Conservation (phyloP, 2,113 vertebrate species). For the Pachyramphus minor region DNA sequence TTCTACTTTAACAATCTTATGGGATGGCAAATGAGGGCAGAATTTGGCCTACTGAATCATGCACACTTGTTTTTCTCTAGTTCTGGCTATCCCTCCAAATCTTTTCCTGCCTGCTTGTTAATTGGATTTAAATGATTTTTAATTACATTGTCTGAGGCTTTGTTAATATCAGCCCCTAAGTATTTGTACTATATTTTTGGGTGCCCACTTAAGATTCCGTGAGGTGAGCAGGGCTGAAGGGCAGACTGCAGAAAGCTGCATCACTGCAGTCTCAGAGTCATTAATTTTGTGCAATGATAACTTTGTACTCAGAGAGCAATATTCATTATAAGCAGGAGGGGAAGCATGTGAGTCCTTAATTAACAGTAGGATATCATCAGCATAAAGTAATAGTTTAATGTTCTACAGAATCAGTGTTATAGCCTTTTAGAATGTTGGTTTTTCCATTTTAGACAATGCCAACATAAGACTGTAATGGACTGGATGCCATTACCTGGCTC, state of each 20-base stretch:
- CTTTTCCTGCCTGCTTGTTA: not conserved
- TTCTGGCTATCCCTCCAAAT: not conserved
- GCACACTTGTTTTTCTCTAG: not conserved
- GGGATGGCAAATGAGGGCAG: not conserved
- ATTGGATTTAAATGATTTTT: conserved; percentile 35
- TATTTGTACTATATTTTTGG: not conserved
- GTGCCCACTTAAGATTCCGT: conserved; percentile 45
- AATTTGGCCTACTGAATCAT: not conserved
- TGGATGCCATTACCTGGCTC: not conserved
- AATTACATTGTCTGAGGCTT: conserved; percentile 25
- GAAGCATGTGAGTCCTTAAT: conserved; percentile 63
- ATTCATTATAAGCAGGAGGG: conserved; percentile 61
- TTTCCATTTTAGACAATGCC: conserved; percentile 25
- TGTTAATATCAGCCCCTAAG: conserved; percentile 4
- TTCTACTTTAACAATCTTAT: not conserved
- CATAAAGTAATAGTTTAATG: conserved; percentile 69
- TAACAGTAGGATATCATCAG: conserved; percentile 68
- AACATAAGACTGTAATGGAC: not conserved
- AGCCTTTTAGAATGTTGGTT: conserved; percentile 30
- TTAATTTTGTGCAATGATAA: conserved; percentile 70
- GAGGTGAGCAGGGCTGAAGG: conserved; percentile 29
- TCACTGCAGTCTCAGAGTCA: conserved; percentile 53
- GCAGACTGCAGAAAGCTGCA: conserved; percentile 52
- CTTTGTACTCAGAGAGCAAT: conserved; percentile 65
- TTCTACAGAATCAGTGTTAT: conserved; percentile 13